Percentiles rank a stretch among this genome's conserved stretches.
These are phyloP conservation scores for Menidia menidia DNA, from an alignment of 2,797 vertebrate species.

Conservation along the genomic window DNA sequence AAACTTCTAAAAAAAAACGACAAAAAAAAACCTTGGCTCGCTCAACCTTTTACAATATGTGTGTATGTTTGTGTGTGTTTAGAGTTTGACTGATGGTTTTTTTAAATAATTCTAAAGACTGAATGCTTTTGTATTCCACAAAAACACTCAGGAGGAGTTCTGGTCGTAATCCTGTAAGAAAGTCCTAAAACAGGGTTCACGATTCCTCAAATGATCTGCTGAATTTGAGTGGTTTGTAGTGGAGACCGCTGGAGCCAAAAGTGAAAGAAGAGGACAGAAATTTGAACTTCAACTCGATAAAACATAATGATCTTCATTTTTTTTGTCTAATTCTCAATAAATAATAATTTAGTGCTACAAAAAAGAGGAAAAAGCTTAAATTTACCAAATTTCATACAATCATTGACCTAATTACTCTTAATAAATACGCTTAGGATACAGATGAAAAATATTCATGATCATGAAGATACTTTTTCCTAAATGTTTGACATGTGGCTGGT, in stretches of 20 bases:
- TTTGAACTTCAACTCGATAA: not conserved
- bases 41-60: slow-evolving; percentile 12
- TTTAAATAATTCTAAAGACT: too few relatives aligned
- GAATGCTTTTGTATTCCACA: not conserved
- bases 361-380: not conserved
- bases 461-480: not conserved
- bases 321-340: not conserved
- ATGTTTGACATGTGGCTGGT: not conserved
- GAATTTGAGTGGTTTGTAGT: not conserved
- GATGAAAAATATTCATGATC: not conserved
- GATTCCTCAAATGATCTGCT: not conserved
- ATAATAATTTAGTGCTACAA: not conserved
- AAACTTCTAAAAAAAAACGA: slow-evolving; percentile 1
- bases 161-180: too few relatives aligned
- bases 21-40: slow-evolving; percentile 46
- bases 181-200: not conserved
- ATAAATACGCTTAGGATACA: slow-evolving; percentile 1
- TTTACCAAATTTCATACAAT: not conserved
- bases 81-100: slow-evolving; percentile 34
- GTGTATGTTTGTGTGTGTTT: not conserved
- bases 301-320: not conserved
- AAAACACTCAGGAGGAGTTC: not conserved
- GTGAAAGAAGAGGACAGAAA: not conserved
- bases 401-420: not conserved
- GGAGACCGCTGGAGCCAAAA: not conserved